These are phyloP conservation scores for Coelopa pilipes DNA, from an alignment of 2,888 invertebrate genomes.

Conservation along the genomic window DNA sequence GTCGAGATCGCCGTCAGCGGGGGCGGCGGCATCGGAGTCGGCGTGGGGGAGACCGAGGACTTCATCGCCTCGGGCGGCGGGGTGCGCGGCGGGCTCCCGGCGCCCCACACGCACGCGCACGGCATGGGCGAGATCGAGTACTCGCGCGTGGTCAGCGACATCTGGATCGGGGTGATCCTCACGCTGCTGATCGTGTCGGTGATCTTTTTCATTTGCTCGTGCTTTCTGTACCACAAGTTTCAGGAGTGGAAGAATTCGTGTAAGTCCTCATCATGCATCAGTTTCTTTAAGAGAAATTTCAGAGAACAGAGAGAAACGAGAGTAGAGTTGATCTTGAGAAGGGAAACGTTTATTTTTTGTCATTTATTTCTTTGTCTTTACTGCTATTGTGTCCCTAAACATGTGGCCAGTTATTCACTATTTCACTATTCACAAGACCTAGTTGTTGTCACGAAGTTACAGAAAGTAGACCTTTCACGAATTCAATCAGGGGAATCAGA, in stretches of 20 bases:
- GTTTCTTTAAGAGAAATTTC: too few relatives aligned
- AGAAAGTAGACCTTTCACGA: too few relatives aligned
- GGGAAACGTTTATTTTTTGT: too few relatives aligned
- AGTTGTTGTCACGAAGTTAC: too few relatives aligned
- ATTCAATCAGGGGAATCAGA: too few relatives aligned
- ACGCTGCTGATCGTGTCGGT: constrained; percentile 73
- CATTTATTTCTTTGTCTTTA: too few relatives aligned
- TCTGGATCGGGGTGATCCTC: constrained; percentile 74
- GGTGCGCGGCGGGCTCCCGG: constrained; percentile 52
- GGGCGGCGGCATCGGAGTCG: constrained; percentile 43
- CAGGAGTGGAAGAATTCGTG: constrained; percentile 74
- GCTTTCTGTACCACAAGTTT: constrained; percentile 73
- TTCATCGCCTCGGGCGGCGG: constrained; percentile 49
- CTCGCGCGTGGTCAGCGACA: constrained; percentile 71
- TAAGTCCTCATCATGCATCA: too few relatives aligned
- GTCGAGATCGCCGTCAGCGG: constrained; percentile 53
- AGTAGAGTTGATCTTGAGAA: too few relatives aligned
- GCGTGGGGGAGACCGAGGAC: constrained; percentile 48
- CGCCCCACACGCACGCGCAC: constrained; percentile 48
- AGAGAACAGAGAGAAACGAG: too few relatives aligned
- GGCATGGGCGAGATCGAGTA: constrained; percentile 65
- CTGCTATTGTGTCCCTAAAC: too few relatives aligned
- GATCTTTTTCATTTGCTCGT: constrained; percentile 74
- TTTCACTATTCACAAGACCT: too few relatives aligned
- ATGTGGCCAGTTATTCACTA: too few relatives aligned